Percentiles rank a stretch among this genome's conserved stretches.
Evolutionary conservation across 2,888 invertebrate species (phyloP).

Genomic region (Dicyrtoma fusca): DNA sequence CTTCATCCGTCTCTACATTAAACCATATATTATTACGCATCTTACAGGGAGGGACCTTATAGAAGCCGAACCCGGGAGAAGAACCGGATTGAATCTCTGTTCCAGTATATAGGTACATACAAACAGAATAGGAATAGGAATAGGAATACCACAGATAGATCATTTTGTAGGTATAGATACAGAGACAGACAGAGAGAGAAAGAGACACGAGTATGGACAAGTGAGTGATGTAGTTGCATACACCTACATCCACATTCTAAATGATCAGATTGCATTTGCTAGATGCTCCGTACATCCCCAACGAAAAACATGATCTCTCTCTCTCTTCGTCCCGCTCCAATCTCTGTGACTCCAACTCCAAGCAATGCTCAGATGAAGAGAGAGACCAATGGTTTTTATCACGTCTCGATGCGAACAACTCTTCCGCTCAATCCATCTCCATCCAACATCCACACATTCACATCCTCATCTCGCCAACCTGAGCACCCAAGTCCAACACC

Average conservation of each 20-base stretch:
- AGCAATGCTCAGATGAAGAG: neutral
- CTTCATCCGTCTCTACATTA: neutral
- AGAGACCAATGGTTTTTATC: slow-evolving; percentile 1
- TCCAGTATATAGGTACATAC: too few species aligned
- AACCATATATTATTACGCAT: too few species aligned
- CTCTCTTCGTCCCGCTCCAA: neutral
- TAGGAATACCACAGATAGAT: too few species aligned
- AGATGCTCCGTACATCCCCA: neutral
- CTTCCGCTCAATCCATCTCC: slow-evolving; percentile 15
- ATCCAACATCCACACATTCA: slow-evolving; percentile 5
- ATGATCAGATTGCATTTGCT: slow-evolving; percentile 5
- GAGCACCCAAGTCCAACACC: too few species aligned
- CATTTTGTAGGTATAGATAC: neutral
- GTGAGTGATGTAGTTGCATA: too few species aligned
- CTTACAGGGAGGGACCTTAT: too few species aligned
- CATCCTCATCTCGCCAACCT: neutral
- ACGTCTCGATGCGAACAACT: neutral
- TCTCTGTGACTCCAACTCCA: neutral
- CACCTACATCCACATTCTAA: too few species aligned
- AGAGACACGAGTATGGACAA: neutral
- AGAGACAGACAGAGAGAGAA: neutral
- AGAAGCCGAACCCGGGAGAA: too few species aligned
- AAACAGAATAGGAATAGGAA: too few species aligned
- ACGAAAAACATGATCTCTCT: neutral
- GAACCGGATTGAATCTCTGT: too few species aligned